A percentile compares a stretch with the other conserved stretches of the same genome.
Conservation (phyloP, 2,797 vertebrate genomes). For the Macropodus opercularis region DNA sequence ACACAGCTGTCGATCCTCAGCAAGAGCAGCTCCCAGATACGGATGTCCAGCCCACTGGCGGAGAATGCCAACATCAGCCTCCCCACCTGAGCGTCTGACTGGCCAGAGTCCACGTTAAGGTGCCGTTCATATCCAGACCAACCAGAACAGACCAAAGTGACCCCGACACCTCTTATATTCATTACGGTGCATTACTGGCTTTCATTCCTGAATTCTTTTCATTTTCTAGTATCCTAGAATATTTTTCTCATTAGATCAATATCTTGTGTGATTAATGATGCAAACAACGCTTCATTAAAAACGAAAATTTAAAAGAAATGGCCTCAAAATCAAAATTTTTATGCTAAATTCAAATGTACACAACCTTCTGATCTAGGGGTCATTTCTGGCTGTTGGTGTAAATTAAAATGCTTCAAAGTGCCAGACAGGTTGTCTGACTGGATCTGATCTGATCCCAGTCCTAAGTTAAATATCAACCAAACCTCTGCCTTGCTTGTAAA, state of each 20-base stretch:
- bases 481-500: constrained; percentile 71
- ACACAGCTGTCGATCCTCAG: constrained; percentile 98
- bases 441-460: constrained; percentile 51
- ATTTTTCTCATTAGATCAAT: constrained; percentile 8
- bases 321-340: constrained; percentile 1
- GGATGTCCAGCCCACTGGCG: constrained; percentile 95
- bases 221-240: constrained; percentile 21
- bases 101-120: constrained; percentile 37
- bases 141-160: constrained; percentile 71
- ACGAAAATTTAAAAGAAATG: background rate
- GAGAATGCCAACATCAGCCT: constrained; percentile 90
- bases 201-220: constrained; percentile 25
- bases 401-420: constrained; percentile 73
- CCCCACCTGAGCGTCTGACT: constrained; percentile 87
- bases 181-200: constrained; percentile 13
- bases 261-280: constrained; percentile 14
- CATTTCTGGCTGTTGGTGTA: constrained; percentile 52
- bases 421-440: constrained; percentile 64
- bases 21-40: constrained; percentile 99
- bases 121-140: constrained; percentile 57
- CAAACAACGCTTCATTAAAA: constrained; percentile 10
- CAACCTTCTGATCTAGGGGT: constrained; percentile 30
- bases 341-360: constrained; percentile 5
- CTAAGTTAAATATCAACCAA: constrained; percentile 62
- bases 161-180: constrained; percentile 42